Conservation (phyloP, 1,140 invertebrate genomes). For the Platorchestia sp. region DNA sequence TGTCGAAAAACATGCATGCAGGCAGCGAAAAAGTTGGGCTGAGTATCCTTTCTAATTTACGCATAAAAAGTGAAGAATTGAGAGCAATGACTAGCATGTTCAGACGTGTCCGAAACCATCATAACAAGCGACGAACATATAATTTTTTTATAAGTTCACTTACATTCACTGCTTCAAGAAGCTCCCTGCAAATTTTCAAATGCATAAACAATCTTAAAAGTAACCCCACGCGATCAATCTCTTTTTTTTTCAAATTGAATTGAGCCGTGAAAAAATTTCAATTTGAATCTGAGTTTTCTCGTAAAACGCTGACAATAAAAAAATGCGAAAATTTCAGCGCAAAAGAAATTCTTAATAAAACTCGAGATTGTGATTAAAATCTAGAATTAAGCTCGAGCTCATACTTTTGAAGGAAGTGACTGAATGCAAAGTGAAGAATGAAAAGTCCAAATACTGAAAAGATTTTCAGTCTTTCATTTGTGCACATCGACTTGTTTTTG, state of each 20-base stretch:
- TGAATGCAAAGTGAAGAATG: background rate
- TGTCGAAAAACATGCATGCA: too few relatives aligned
- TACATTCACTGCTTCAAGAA: background rate
- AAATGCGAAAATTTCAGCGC: background rate
- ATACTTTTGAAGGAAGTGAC: background rate
- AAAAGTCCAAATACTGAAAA: background rate
- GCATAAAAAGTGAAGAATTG: too few relatives aligned
- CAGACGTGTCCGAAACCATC: background rate
- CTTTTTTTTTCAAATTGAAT: background rate
- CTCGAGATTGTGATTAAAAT: background rate
- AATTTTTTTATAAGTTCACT: background rate
- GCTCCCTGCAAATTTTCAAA: background rate
- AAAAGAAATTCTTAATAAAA: background rate
- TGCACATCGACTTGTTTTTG: slow-evolving; percentile 1
- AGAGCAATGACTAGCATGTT: too few relatives aligned
- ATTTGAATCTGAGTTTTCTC: background rate
- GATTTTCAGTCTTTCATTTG: background rate
- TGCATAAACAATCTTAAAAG: background rate
- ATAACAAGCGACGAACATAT: background rate
- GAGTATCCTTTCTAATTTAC: too few relatives aligned
- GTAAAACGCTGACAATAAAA: background rate
- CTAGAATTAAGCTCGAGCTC: background rate
- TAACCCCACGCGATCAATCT: background rate
- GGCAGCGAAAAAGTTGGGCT: too few relatives aligned
- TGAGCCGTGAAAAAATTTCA: background rate